Conservation (phyloP, 2,113 vertebrate genomes). For the Kryptolebias marmoratus region DNA sequence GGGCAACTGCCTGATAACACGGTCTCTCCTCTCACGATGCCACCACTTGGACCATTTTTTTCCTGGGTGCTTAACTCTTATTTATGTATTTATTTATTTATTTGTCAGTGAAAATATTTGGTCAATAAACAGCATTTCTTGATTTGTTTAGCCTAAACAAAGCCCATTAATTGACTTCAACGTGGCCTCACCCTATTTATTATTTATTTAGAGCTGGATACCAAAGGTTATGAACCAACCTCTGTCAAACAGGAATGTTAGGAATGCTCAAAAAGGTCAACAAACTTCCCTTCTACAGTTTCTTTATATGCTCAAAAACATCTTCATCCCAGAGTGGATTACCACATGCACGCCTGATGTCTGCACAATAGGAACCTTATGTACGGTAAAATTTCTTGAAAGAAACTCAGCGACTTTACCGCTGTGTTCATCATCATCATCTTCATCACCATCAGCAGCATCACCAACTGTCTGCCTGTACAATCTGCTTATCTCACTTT, state of each 20-base stretch:
- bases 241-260: constrained; percentile 34
- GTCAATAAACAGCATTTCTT: not conserved
- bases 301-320: constrained; percentile 27
- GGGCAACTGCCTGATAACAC: no score
- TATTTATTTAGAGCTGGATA: constrained; percentile 11
- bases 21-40: no score
- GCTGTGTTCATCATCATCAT: not conserved
- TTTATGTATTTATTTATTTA: no score
- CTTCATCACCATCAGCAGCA: no score
- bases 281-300: constrained; percentile 37
- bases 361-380: constrained; percentile 32
- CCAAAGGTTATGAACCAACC: constrained; percentile 17
- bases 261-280: constrained; percentile 53
- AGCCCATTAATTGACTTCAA: not conserved
- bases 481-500: constrained; percentile 25
- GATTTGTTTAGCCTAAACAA: not conserved
- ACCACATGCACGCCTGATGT: constrained; percentile 1
- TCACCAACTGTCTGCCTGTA: constrained; percentile 37
- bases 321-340: constrained; percentile 3
- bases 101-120: not conserved
- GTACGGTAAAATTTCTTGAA: constrained; percentile 26
- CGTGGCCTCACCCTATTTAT: not conserved
- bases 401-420: not conserved
- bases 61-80: no score
- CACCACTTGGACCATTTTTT: no score